Base-by-base conservation (phyloP, 2,797 vertebrate genomes). In the Choloepus didactylus region DNA sequence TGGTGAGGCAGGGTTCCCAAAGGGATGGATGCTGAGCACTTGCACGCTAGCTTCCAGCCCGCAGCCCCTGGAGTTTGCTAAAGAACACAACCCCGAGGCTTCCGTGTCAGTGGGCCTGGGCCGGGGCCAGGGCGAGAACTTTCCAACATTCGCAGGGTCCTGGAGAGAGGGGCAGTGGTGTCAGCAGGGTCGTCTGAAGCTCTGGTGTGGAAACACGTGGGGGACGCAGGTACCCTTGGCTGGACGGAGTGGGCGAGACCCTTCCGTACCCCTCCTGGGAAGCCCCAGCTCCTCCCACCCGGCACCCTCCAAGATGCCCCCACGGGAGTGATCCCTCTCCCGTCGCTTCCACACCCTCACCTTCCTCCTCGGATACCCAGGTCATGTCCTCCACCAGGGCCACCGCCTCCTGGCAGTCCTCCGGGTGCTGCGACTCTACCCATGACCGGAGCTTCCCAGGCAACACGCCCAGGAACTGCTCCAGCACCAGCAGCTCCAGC, bases 401-500 rank as follows among this genome's bases (percentile, higher is more conserved):
- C 23, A 76, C 95, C 0, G 89, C 97, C 27, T 91, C 82, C 59
- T 83, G 83, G 75, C 97, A 95, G 76, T 96, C 80, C 31, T 69
- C 49, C 0, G 97, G 97, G 62, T 93, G 96, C 60, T 96, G 96
- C 0, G 96, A 97, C 35, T 96, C 82, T 25, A 97, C 95, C 97
- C 97, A 96, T 0, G 38, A 23, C 12, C 67, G 92, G 4, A 97
- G 72, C 82, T 97, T 83, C 9, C 31, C 25, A 0, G 97, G 97
- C 31, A 97, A 60, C 0, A 3, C 21, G 0, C 41, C 67, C 21
- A 97, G 92, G 73, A 97, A 97, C 75, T 96, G 97, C 70, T 97
- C 97, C 9, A 97, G 93, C 92, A 97, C 97, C 95, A 97, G 79
- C 14, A 93, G 31, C 54, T 97, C 97, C 49, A 97, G 38, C 27